Evolutionary conservation across 2,113 vertebrate species (phyloP), one percentile per base, ranked within the genome.

Genomic region (Cettia cetti): DNA sequence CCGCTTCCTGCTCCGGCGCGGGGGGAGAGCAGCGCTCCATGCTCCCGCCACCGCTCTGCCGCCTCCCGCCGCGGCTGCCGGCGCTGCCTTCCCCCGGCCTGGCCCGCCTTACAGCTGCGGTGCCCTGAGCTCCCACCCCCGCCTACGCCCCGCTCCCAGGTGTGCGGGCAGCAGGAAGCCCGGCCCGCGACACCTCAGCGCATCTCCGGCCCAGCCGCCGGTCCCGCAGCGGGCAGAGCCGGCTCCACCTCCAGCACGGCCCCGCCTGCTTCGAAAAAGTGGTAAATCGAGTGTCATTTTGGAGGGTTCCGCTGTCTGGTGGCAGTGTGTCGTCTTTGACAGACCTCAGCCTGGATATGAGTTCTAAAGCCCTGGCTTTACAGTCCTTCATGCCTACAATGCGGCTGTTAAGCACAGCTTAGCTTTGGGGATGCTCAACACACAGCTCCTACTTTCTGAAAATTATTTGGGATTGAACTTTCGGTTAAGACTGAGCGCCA

Each of bases 1-100:
- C 98, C 95, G 98, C 98, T 85, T 96, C 97, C 91, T 89, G 89
- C 95, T 90, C 94, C 42, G 35, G 92, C 71, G 45, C 7, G 14
- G 89, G 93, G 56, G 78, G 92, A 84, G 89, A 79, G 96, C 95
- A 93, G 82, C 85, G 97, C 97, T 98, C 98, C 99, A 99, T 99
- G 96, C 83, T 95, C 76, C 84, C 40, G 72, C 87, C 28, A 54
- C 90, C 45, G 45, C 74, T 42, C 82, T 21, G 76, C 92, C 54
- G 64, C 59, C 82, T 11, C 53, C 61, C 3, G 18, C 7, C 21
- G 76, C 35, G 2, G 42, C 50, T 11, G 20, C 12, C 10, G 74
- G 22, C 10, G 33, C 21, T 12, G 15, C 15, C 47, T 45, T 9
- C 1, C 39, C 57, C 30, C 4, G 10, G 26, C 50, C 50, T 35